Conservation (phyloP, 2,797 vertebrate genomes). For the Mastacembelus armatus region DNA sequence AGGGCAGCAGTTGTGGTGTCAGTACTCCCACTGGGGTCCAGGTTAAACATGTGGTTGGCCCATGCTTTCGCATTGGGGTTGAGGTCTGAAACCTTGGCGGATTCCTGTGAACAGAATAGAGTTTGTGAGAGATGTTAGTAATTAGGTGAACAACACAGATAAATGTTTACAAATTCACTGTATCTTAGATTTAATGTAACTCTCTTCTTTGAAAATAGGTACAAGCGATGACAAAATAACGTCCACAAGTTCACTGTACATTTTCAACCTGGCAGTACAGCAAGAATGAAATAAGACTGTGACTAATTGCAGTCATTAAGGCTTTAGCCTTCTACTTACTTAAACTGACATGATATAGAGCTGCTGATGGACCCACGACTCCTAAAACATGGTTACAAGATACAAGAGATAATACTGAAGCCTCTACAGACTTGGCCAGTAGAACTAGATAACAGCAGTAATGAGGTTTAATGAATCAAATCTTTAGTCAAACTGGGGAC, state of each 20-base stretch:
- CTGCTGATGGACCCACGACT: neutral
- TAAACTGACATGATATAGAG: neutral
- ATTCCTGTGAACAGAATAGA: constrained; percentile 84
- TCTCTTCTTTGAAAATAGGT: no score
- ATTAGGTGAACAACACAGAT: neutral
- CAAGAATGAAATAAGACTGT: neutral
- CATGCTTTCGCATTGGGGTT: constrained; percentile 99
- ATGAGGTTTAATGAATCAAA: neutral
- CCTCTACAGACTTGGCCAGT: neutral
- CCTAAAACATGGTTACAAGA: neutral
- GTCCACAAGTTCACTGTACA: neutral
- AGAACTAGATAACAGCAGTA: neutral
- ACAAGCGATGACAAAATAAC: no score
- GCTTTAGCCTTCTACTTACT: neutral
- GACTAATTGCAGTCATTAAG: no score
- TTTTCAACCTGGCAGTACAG: neutral
- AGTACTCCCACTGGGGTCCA: constrained; percentile 88
- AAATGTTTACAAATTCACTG: neutral
- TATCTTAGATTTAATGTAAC: neutral
- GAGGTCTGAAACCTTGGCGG: constrained; percentile 97
- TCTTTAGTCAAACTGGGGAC: neutral
- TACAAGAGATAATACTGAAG: neutral
- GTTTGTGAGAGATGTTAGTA: neutral
- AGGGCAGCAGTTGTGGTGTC: constrained; percentile 86
- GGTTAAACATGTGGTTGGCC: constrained; percentile 94